Percentiles rank a stretch among this genome's conserved stretches.
Conservation (phyloP, 2,113 vertebrate species). For the Kobus ellipsiprymnus region DNA sequence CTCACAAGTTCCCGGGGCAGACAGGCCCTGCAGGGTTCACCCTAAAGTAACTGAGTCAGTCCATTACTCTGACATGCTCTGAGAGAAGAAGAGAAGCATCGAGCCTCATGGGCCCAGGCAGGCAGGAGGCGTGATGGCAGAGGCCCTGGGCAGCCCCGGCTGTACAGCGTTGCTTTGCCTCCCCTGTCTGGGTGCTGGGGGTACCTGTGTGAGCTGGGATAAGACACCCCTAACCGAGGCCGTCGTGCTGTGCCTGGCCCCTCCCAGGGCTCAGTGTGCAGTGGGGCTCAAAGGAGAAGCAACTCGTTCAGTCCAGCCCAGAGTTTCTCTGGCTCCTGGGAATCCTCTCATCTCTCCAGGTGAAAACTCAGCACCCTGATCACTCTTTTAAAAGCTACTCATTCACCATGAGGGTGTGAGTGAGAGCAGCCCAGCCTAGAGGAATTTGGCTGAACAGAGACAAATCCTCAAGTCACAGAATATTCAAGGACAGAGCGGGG, state of each 20-base stretch:
- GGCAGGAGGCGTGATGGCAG: rapidly evolving
- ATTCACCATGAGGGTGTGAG: neutral
- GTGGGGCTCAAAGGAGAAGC: neutral
- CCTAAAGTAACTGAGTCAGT: neutral
- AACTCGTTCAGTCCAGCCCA: neutral
- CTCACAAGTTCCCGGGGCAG: neutral
- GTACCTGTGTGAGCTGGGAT: rapidly evolving
- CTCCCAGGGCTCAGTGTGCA: rapidly evolving
- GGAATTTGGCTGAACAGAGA: neutral
- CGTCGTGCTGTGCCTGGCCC: rapidly evolving
- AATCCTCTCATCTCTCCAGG: neutral
- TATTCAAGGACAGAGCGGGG: neutral
- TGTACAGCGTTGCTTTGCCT: rapidly evolving
- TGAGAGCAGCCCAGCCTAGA: neutral
- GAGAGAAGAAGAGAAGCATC: rapidly evolving
- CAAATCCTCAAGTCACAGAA: neutral
- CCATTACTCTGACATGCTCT: neutral
- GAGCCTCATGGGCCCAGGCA: neutral
- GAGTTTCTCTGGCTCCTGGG: neutral
- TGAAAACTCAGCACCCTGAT: neutral
- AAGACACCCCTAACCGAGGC: neutral
- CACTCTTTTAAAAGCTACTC: neutral
- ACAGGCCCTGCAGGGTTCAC: neutral
- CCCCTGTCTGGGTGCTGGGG: neutral
- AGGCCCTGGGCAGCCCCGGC: rapidly evolving